These are phyloP conservation scores for Conus betulinus DNA, from an alignment of 1,140 invertebrate genomes.

Conservation along the genomic window DNA sequence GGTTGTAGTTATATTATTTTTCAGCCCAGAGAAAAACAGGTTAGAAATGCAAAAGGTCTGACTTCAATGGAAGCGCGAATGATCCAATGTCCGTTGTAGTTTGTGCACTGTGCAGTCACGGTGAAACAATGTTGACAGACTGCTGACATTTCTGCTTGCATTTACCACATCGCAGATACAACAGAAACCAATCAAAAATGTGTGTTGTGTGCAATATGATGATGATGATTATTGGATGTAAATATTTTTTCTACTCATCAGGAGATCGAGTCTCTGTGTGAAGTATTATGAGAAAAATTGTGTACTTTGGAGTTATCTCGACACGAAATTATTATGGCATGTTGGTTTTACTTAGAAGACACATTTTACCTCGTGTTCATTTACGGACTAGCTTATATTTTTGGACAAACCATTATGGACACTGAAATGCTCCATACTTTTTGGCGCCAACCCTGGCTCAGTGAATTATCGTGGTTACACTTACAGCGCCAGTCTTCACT, in stretches of 20 bases:
- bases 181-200: constrained; percentile 31
- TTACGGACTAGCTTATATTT: neutral
- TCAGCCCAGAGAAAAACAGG: too few species aligned
- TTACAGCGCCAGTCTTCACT: too few species aligned
- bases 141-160: constrained; percentile 14
- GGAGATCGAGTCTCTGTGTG: neutral
- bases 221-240: neutral
- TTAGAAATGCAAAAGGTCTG: too few species aligned
- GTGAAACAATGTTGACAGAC: constrained; percentile 1
- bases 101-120: neutral
- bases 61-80: too few species aligned
- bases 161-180: constrained; percentile 16
- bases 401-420: neutral
- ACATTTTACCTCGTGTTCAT: neutral
- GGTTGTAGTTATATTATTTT: too few species aligned
- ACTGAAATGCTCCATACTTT: neutral
- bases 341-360: neutral
- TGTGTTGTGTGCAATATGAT: constrained; percentile 27
- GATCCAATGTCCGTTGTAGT: too few species aligned
- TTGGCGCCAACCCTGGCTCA: neutral
- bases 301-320: neutral
- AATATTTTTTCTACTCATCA: neutral
- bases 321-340: neutral
- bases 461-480: neutral
- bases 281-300: neutral